phyloP scores from a whole-genome alignment of 1,140 invertebrate species.

The Bombus consobrinus region DNA sequence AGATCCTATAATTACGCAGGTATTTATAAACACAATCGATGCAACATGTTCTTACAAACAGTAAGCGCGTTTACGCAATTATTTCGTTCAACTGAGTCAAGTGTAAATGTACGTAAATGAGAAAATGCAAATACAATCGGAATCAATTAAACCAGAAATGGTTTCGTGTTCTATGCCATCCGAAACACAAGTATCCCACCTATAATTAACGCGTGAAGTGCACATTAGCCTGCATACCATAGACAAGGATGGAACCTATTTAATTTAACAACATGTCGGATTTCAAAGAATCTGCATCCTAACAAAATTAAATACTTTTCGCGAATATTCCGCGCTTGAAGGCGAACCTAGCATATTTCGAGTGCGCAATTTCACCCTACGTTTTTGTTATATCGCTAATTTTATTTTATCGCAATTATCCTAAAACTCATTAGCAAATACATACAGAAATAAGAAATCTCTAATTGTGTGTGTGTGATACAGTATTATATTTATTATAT shows the following conservation, averaged over 20 bases:
- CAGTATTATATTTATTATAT: neutral
- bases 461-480: neutral
- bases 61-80: neutral
- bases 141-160: neutral
- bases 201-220: conserved; percentile 3
- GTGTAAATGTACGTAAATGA: neutral
- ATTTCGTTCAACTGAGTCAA: neutral
- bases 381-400: conserved; percentile 3
- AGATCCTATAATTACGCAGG: neutral
- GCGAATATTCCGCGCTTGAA: neutral
- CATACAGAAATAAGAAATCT: neutral
- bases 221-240: too few relatives aligned
- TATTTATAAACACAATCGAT: neutral
- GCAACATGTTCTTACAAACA: neutral
- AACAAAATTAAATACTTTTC: neutral
- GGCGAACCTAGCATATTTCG: neutral
- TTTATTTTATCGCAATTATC: neutral
- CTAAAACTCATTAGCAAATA: neutral
- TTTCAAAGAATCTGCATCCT: neutral
- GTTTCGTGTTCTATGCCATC: neutral
- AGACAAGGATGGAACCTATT: conserved; percentile 7
- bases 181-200: neutral
- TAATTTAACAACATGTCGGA: conserved; percentile 10
- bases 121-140: neutral
- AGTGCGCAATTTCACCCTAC: too few relatives aligned